Evolutionary conservation across 2,113 vertebrate genomes (phyloP), one percentile per base, ranked within the genome.

Genomic region (Synodontis membranacea): DNA sequence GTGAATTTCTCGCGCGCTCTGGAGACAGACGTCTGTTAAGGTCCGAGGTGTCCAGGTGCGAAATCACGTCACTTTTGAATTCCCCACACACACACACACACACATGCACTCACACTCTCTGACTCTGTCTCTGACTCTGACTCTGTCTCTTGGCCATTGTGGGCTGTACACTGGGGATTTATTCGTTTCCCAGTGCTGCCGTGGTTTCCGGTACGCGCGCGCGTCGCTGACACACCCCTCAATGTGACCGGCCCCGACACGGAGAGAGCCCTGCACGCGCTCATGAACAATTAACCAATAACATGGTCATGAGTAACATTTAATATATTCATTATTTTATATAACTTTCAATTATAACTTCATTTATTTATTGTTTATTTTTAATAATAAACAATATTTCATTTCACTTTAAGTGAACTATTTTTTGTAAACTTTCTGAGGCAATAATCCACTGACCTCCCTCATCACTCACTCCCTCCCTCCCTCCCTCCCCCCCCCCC

Each of bases 141-240:
- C 50, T 79, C 72, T 28, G 11, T 92, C 91, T 91, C 93, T 88
- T 92, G 91, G 90, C 93, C 93, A 92, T 90, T 79, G 90, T 91
- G 87, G 34, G 83, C 82, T 37, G 83, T 19, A 72, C 88, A 88
- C 85, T 86, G 87, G n/a, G 64, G 21, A 91, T 95, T 95, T 95
- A 95, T 95, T 92, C 89, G n/a, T 90, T 93, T 94, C 95, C 93
- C 94, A 93, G 93, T 91, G 89, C 86, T 89, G 89, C 91, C 90
- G 91, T 93, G 82, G 90, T 86, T 91, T 94, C 91, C 90, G 89
- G 76, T 25, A 54, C 17, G 31, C 75, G n/a, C 46, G 75, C 46
- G 75, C 28, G 90, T 84, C 82, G 79, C 25, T 44, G 92, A 89
- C 93, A 93, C 94, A 93, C 93, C 93, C 93, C 19, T 23, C 74